Evolutionary conservation across 2,888 invertebrate species (phyloP).

Genomic region (Carpatolechia fugitivella): DNA sequence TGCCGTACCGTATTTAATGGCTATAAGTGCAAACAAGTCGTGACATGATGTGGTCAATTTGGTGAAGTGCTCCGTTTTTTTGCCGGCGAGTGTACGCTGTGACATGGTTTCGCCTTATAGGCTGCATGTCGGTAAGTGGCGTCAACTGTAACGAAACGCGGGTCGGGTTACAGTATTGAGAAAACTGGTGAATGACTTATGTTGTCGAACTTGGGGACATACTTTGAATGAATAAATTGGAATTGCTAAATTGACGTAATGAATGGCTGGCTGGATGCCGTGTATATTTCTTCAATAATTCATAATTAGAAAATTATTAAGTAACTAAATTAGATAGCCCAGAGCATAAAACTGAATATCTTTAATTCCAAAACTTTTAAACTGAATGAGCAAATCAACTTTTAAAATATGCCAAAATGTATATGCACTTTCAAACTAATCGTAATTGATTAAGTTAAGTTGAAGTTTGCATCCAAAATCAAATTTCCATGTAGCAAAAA

Average conservation of each 20-base stretch:
- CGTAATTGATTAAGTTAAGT: too few species aligned
- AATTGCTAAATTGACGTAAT: neutral
- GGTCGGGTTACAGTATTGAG: constrained; percentile 14
- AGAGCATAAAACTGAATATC: too few species aligned
- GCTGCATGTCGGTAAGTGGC: constrained; percentile 2
- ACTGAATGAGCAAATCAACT: too few species aligned
- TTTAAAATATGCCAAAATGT: too few species aligned
- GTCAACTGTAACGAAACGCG: constrained; percentile 15
- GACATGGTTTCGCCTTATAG: constrained; percentile 8
- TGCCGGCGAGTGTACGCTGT: constrained; percentile 13
- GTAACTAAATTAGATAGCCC: too few species aligned
- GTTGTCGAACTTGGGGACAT: neutral
- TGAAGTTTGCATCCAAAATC: too few species aligned
- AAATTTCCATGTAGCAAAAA: too few species aligned
- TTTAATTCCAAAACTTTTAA: too few species aligned
- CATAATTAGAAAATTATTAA: too few species aligned
- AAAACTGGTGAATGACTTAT: constrained; percentile 7
- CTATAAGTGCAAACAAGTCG: constrained; percentile 15
- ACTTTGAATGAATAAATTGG: neutral
- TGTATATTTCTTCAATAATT: too few species aligned
- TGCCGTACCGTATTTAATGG: constrained; percentile 5
- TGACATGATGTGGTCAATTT: neutral
- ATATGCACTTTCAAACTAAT: too few species aligned
- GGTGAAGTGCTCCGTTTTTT: neutral
- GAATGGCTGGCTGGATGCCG: neutral